Percentiles rank a stretch among this genome's conserved stretches.
Evolutionary conservation across 2,888 invertebrate genomes (phyloP).

Genomic region (Luperina nickerlii): DNA sequence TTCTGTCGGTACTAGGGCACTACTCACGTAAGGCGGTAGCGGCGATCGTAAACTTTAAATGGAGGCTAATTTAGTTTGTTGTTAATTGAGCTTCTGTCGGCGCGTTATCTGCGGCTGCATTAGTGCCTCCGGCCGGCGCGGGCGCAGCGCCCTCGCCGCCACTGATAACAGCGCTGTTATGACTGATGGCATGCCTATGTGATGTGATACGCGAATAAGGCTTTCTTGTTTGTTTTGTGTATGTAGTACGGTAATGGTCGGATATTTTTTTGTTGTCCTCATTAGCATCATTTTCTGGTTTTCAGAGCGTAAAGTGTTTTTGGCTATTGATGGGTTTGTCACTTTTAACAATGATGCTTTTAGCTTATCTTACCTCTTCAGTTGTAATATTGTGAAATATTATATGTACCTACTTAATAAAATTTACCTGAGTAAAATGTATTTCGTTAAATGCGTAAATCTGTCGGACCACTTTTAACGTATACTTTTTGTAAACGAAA

Average conservation of each 20-base stretch:
- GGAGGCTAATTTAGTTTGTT: constrained; percentile 89
- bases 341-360: neutral
- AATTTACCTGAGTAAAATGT: neutral
- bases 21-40: constrained; percentile 89
- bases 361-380: neutral
- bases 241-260: constrained; percentile 21
- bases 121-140: constrained; percentile 76
- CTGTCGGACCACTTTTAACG: neutral
- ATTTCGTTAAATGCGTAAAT: neutral
- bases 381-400: neutral
- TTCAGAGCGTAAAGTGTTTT: neutral
- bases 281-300: neutral
- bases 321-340: neutral
- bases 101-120: constrained; percentile 85
- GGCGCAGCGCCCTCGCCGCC: constrained; percentile 51
- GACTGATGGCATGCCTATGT: constrained; percentile 63
- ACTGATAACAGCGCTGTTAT: constrained; percentile 63
- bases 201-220: constrained; percentile 64
- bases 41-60: constrained; percentile 89
- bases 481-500: neutral
- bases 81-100: constrained; percentile 89
- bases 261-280: neutral
- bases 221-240: constrained; percentile 44
- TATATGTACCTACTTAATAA: neutral
- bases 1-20: constrained; percentile 81